Evolutionary conservation across 2,113 vertebrate genomes (phyloP), one percentile per base, ranked within the genome.

Genomic region (Vimba vimba): DNA sequence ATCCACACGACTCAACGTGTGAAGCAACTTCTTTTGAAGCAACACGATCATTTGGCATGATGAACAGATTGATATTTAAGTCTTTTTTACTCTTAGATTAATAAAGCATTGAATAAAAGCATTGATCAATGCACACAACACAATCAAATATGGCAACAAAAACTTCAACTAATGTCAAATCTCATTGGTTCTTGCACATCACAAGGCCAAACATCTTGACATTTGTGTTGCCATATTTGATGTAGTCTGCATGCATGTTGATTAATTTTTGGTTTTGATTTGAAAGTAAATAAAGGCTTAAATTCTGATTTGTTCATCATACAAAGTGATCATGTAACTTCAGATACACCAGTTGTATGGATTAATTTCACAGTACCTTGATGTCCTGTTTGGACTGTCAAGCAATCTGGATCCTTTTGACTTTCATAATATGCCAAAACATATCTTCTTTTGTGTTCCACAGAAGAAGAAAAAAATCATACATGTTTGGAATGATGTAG

Each of bases 1-100:
- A 39, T 23, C 4, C 4, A 66, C 17, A 64, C 10, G n/a, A 62
- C 23, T n/a, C 23, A n/a, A 60, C n/a, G n/a, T n/a, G n/a, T n/a
- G n/a, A n/a, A n/a, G n/a, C n/a, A n/a, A n/a, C n/a, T 80, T 69
- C 82, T 86, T 87, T 87, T 79, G 75, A 87, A 87, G 86, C 17
- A 27, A 79, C n/a, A 62, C 10, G 43, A 86, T 83, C 68, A 80
- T 39, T 66, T 64, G 79, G n/a, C 68, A 17, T 43, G 8, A 43
- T 33, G 33, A 33, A 33, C 33, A 33, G 33, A 33, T 33, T 33
- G 33, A 33, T 33, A 33, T 33, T 33, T 33, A 33, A 43, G 83
- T 85, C 74, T 75, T 30, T 66, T 88, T 60, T 82, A 59, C 57
- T 36, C 62, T 17, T 52, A 52, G 43, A 47, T 80, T n/a, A n/a